Conservation (phyloP, 2,113 vertebrate species). For the Crotophaga sulcirostris region DNA sequence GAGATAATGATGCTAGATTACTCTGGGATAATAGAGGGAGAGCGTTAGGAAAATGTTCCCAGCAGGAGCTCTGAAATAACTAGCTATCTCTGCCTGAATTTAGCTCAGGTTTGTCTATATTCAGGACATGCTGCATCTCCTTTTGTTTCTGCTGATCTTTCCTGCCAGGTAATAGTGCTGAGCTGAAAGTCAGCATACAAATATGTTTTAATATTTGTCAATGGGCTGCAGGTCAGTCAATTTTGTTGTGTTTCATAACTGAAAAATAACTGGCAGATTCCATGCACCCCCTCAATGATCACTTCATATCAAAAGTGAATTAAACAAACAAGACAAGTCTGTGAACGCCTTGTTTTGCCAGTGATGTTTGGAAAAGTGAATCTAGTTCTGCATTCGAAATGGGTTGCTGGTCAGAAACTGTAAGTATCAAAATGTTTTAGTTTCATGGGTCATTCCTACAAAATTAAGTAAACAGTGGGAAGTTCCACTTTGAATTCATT, state of each 20-base stretch:
- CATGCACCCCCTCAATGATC: accelerated
- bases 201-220: background rate
- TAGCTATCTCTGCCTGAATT: background rate
- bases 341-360: background rate
- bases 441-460: background rate
- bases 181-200: background rate
- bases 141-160: background rate
- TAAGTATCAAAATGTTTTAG: background rate
- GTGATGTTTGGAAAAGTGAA: background rate
- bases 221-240: background rate
- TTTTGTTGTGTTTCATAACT: background rate
- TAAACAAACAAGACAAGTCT: background rate
- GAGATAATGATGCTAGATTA: background rate
- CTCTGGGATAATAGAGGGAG: background rate
- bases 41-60: background rate
- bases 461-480: background rate
- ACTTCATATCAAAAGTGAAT: background rate
- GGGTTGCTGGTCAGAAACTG: background rate
- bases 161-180: background rate
- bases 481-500: background rate
- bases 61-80: background rate
- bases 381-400: background rate
- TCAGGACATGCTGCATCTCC: background rate
- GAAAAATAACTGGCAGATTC: background rate
- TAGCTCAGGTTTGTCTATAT: background rate